Conservation (phyloP, 2,797 vertebrate species). For the Heliangelus exortis region DNA sequence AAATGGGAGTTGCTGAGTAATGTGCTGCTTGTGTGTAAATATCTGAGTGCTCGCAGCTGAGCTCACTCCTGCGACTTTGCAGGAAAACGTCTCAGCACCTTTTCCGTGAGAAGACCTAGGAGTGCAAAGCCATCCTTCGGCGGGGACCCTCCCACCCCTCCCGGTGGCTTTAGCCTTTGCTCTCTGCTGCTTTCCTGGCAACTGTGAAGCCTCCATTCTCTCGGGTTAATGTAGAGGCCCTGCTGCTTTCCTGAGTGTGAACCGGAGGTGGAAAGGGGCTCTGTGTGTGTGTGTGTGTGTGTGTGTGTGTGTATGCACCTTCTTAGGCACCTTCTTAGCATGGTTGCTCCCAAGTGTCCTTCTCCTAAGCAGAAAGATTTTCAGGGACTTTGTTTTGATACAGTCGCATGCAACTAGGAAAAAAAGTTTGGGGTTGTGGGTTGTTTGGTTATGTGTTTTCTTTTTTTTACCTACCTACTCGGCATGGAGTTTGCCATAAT, state of each 20-base stretch:
- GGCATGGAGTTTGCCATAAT: background rate
- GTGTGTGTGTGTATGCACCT: fast-evolving
- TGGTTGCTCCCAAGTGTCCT: background rate
- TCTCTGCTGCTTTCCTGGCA: background rate
- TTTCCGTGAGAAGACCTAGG: background rate
- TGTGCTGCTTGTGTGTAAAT: constrained; percentile 65
- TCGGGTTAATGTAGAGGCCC: background rate
- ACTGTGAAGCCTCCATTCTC: background rate
- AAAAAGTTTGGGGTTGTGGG: background rate
- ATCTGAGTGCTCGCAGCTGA: constrained; percentile 44
- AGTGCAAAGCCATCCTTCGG: background rate
- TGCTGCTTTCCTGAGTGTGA: constrained; percentile 7
- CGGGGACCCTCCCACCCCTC: background rate
- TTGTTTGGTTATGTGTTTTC: too few relatives aligned
- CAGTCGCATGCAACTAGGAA: background rate
- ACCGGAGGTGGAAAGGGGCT: background rate
- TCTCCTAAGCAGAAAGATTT: background rate
- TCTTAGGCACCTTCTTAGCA: background rate
- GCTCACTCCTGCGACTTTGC: constrained; percentile 51
- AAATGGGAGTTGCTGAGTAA: constrained; percentile 64
- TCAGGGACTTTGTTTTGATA: background rate
- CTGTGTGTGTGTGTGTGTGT: fast-evolving
- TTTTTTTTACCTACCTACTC: background rate
- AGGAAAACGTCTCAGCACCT: constrained; percentile 48
- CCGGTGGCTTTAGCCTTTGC: background rate